phyloP scores from a whole-genome alignment of 2,113 vertebrate species.

The Accipiter virgatus region DNA sequence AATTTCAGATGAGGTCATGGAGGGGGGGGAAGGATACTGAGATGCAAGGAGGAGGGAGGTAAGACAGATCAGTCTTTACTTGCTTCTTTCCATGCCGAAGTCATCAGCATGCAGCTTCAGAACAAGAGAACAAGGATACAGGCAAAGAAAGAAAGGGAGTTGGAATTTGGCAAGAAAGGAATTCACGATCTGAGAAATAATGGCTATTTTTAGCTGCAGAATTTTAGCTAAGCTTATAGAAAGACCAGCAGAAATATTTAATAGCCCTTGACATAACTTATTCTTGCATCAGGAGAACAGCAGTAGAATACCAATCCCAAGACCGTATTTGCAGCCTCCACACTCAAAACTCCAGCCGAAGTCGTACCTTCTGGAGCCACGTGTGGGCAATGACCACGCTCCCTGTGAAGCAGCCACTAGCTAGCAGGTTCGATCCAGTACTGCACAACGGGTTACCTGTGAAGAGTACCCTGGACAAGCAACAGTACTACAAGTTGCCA shows the following conservation, averaged over 20 bases:
- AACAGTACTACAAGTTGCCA: not conserved
- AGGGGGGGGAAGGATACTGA: not conserved
- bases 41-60: not conserved
- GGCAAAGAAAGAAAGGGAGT: not conserved
- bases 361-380: not conserved
- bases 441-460: not conserved
- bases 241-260: not conserved
- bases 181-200: not conserved
- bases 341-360: not conserved
- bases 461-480: not conserved
- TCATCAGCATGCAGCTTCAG: not conserved
- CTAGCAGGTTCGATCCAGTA: fast-evolving
- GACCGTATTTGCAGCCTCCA: not conserved
- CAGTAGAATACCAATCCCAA: not conserved
- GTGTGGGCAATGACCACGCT: not conserved
- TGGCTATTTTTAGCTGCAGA: not conserved
- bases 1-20: not conserved
- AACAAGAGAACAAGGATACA: not conserved
- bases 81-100: not conserved
- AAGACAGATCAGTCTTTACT: not conserved
- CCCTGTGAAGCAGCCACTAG: not conserved
- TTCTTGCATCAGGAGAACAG: not conserved
- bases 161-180: not conserved
- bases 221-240: not conserved
- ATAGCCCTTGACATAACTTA: not conserved